Evolutionary conservation across 2,113 vertebrate species (phyloP).

Genomic region (Cryptomyrus ogoouensis): DNA sequence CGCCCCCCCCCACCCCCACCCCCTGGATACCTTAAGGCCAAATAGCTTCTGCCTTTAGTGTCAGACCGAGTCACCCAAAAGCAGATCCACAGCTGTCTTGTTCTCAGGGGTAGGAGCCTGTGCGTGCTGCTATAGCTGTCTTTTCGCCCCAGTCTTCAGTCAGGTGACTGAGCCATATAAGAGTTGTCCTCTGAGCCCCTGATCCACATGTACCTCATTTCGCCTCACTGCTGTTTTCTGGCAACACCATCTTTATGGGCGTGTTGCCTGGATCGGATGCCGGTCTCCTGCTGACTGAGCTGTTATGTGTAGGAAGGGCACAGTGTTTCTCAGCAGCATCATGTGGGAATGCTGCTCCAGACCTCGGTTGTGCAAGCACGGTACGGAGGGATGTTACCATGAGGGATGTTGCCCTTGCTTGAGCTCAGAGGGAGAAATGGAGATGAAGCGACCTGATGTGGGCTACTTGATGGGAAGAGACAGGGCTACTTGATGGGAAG

Average conservation of each 20-base stretch:
- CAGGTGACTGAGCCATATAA: not conserved
- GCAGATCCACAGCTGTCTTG: not conserved
- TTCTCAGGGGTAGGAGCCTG: not conserved
- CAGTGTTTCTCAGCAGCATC: not conserved
- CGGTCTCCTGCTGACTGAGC: not conserved
- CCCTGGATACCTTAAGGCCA: not conserved
- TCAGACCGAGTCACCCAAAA: not conserved
- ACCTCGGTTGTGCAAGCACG: not conserved
- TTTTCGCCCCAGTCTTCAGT: not conserved
- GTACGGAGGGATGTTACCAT: not conserved
- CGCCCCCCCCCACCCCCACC: no score
- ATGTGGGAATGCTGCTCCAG: not conserved
- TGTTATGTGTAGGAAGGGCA: not conserved
- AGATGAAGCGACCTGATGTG: not conserved
- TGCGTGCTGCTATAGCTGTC: not conserved
- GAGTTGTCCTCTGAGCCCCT: not conserved
- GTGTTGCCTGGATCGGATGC: not conserved
- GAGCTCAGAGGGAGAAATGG: not conserved
- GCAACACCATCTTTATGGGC: not conserved
- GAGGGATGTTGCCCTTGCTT: not conserved
- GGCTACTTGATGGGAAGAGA: no score
- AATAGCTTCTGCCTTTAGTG: not conserved
- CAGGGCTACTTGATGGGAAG: not conserved
- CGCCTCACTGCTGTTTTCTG: not conserved
- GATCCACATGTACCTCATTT: not conserved